Conservation (phyloP, 1,140 invertebrate genomes). For the Penaeus chinensis region DNA sequence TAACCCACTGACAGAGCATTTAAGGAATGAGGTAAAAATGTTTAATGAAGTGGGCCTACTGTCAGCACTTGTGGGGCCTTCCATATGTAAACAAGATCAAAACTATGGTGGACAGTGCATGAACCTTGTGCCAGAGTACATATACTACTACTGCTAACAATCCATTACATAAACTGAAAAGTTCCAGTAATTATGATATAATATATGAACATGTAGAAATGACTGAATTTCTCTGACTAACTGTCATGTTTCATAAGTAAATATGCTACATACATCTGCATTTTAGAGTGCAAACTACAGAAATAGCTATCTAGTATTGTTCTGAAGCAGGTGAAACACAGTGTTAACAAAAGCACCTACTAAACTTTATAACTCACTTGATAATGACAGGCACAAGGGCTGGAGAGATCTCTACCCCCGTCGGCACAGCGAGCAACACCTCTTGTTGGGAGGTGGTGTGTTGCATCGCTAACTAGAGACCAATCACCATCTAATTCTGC, state of each 20-base stretch:
- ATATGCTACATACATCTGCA: neutral
- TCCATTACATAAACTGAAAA: too few relatives aligned
- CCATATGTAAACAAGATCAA: too few relatives aligned
- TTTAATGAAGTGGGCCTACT: too few relatives aligned
- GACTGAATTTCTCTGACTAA: too few relatives aligned
- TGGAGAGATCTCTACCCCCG: constrained; percentile 35
- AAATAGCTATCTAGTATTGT: neutral
- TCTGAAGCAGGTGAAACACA: neutral
- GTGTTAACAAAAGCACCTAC: neutral
- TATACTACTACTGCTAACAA: too few relatives aligned
- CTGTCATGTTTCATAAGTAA: neutral
- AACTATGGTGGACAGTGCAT: too few relatives aligned
- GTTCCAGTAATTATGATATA: too few relatives aligned
- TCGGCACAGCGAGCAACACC: constrained; percentile 63
- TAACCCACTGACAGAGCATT: too few relatives aligned
- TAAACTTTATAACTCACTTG: constrained; percentile 39
- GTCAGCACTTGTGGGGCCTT: too few relatives aligned
- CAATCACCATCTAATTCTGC: constrained; percentile 80
- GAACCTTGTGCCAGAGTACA: too few relatives aligned
- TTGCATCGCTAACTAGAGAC: constrained; percentile 66
- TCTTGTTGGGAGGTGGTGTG: constrained; percentile 65
- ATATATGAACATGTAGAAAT: too few relatives aligned
- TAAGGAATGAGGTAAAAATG: too few relatives aligned
- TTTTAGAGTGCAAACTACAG: neutral
- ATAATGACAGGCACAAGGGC: constrained; percentile 58